Percentiles rank a stretch among this genome's conserved stretches.
These are phyloP conservation scores for Dicentrarchus labrax DNA, from an alignment of 2,113 vertebrate species.

Conservation along the genomic window DNA sequence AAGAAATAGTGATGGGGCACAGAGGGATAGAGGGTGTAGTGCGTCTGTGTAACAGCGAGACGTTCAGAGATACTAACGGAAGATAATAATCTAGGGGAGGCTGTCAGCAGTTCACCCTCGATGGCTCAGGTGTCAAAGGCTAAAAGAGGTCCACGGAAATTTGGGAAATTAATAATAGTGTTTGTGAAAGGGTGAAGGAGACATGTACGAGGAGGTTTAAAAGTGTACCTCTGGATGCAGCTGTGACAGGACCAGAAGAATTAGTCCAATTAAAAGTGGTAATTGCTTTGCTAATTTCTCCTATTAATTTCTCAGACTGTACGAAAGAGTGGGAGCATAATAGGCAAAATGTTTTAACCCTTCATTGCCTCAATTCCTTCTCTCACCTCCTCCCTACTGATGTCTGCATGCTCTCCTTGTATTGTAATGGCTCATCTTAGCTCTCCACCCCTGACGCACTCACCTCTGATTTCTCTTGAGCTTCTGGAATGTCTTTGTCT, in stretches of 20 bases:
- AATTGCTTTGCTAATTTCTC: constrained; percentile 89
- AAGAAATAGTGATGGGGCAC: constrained; percentile 32
- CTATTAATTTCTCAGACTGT: constrained; percentile 84
- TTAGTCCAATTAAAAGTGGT: constrained; percentile 88
- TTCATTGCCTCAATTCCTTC: constrained; percentile 57
- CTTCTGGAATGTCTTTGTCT: constrained; percentile 38
- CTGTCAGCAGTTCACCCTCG: constrained; percentile 79
- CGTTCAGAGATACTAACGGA: constrained; percentile 60
- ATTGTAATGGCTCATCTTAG: constrained; percentile 59
- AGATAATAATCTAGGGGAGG: constrained; percentile 74
- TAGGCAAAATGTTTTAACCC: constrained; percentile 83
- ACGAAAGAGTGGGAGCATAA: constrained; percentile 83
- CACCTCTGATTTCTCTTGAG: constrained; percentile 38
- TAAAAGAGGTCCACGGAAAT: constrained; percentile 82
- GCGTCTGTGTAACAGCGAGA: constrained; percentile 29
- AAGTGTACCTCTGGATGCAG: constrained; percentile 79
- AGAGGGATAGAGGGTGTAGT: constrained; percentile 26
- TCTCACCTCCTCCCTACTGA: constrained; percentile 43
- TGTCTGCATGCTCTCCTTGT: constrained; percentile 45
- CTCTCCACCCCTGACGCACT: constrained; percentile 16
- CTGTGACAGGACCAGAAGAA: constrained; percentile 85
- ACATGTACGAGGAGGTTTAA: constrained; percentile 66
- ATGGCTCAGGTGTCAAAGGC: constrained; percentile 82
- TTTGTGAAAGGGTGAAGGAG: constrained; percentile 74
- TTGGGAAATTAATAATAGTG: constrained; percentile 85